Evolutionary conservation across 2,888 invertebrate species (phyloP), one percentile per base, ranked within the genome.

Genomic region (Drosophila mimetica): DNA sequence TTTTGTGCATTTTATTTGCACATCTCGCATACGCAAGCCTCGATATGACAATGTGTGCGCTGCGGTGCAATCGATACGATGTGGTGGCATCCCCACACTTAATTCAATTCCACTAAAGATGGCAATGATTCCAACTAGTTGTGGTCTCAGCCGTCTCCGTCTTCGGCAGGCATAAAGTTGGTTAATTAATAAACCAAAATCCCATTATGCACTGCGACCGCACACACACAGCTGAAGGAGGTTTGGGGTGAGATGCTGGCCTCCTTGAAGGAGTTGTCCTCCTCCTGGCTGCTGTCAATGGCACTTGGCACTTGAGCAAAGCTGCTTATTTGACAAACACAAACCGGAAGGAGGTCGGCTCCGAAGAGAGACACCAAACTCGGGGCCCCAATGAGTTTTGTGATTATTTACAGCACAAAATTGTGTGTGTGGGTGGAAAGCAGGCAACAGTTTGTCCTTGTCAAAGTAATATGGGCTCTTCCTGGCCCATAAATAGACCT

Each of bases 301-400:
- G 65, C 76, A 80, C 64, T 81, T 75, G 82, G 76, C 82, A 80
- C 78, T 84, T 71, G 76, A 75, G 81, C 72, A 84, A 81, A 70
- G 70, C 70, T 39, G 70, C 85, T 79, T 79, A 82, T 79, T 83
- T 75, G 67, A 64, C 78, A 64, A 64, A 75, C 71, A 65, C 47
- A 63, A 57, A 20, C 73, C 48, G 76, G 67, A 78, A 76, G 85
- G 66, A 65, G 51, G 50, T 8, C 13, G 65, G 18, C 34, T 13
- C 34, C 28, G 13, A 36, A 36, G 46, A 22, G 22, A 22, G 22
- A 22, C 4, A 22, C 22, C 1, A 25, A 46, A 34, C 46, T 20
- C 13, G 14, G 34, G 32, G 28, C 2, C 18, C 7, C 3, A 28
- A 48, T 42, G 18, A 77, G 76, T 71, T 73, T 81, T 54, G 70